These are phyloP conservation scores for Mastomys coucha DNA, from an alignment of 2,113 vertebrate genomes.

Conservation along the genomic window DNA sequence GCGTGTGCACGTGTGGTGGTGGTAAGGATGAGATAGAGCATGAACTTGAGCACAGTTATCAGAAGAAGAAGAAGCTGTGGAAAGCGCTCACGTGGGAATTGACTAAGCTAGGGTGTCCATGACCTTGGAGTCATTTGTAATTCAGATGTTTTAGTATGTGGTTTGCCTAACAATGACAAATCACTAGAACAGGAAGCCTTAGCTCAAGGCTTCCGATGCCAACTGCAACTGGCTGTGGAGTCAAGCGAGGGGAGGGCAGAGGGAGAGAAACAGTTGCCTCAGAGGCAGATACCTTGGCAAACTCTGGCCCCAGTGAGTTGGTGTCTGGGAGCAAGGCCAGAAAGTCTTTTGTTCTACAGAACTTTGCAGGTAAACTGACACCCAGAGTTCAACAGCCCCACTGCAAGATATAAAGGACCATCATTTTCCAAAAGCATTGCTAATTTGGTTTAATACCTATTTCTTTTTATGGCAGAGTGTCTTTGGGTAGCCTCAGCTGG, in stretches of 20 bases:
- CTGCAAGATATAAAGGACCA: neutral
- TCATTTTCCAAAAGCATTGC: slow-evolving; percentile 12
- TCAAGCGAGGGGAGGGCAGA: rapidly evolving
- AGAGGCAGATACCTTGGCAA: neutral
- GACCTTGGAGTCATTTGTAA: neutral
- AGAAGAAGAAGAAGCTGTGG: neutral
- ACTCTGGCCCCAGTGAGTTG: neutral
- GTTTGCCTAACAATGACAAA: neutral
- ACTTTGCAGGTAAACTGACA: neutral
- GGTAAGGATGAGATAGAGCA: neutral
- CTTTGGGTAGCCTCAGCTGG: neutral
- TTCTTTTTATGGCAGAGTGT: neutral
- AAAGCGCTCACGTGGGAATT: neutral
- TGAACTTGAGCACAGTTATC: neutral
- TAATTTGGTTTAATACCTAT: slow-evolving; percentile 44
- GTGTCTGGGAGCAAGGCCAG: neutral
- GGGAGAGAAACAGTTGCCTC: neutral
- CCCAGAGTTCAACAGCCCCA: neutral
- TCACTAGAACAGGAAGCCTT: neutral
- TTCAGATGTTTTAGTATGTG: neutral
- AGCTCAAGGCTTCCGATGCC: neutral
- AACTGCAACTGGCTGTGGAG: neutral
- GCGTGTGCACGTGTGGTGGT: neutral
- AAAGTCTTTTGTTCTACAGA: slow-evolving; percentile 6
- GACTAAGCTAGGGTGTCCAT: neutral